Conservation (phyloP, 1,140 invertebrate species). For the Drosophila paulistorum region DNA sequence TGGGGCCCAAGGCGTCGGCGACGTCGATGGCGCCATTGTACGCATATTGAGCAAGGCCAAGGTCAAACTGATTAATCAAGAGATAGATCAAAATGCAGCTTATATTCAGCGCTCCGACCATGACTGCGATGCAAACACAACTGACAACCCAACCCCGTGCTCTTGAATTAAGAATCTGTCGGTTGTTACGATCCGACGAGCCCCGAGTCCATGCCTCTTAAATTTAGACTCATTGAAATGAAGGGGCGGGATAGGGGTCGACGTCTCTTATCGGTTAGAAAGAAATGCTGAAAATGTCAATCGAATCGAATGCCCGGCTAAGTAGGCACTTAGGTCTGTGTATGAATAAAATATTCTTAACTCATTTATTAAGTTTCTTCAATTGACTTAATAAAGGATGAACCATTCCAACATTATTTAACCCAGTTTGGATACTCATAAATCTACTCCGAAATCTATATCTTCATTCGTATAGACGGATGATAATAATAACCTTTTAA, state of each 20-base stretch:
- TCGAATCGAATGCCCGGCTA: not conserved
- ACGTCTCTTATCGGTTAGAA: not conserved
- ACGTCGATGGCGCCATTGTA: constrained; percentile 27
- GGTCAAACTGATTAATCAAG: constrained; percentile 14
- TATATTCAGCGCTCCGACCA: not conserved
- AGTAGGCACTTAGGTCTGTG: not conserved
- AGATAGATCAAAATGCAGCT: not conserved
- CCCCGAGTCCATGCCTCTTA: not conserved
- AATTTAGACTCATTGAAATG: not conserved
- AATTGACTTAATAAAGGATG: too few species aligned
- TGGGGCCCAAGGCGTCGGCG: constrained; percentile 29
- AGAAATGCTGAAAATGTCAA: not conserved
- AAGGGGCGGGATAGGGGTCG: not conserved
- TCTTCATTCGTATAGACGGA: too few species aligned
- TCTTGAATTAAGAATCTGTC: not conserved
- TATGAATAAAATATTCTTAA: not conserved
- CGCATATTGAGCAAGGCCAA: constrained; percentile 25
- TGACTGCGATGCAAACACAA: constrained; percentile 7
- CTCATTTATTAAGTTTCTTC: too few species aligned
- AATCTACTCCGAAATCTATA: too few species aligned
- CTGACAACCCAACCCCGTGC: not conserved
- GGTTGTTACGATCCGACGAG: not conserved
- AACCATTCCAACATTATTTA: too few species aligned
- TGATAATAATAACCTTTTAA: too few species aligned
- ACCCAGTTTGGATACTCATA: too few species aligned